phyloP scores from a whole-genome alignment of 2,888 invertebrate species.

The Isoperla grammatica region DNA sequence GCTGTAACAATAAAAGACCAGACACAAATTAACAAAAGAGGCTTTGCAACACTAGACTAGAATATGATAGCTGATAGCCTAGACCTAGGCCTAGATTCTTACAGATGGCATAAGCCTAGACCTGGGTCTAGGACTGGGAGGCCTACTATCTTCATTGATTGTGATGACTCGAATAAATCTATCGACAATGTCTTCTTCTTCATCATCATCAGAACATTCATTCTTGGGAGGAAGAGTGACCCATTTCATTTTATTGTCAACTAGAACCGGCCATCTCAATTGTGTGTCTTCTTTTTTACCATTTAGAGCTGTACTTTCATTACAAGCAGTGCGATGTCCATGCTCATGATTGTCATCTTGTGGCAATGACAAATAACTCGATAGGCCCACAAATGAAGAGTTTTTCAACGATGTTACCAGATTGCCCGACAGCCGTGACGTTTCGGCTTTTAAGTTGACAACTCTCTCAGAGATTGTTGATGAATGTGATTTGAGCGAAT shows the following conservation, averaged over 20 bases:
- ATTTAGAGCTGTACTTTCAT: slow-evolving; percentile 46
- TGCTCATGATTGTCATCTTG: slow-evolving; percentile 40
- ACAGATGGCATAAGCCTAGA: background rate
- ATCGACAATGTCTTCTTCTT: slow-evolving; percentile 52
- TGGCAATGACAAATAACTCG: slow-evolving; percentile 20
- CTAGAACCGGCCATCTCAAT: slow-evolving; percentile 53
- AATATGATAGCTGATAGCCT: background rate
- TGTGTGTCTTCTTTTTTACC: slow-evolving; percentile 46
- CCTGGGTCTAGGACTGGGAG: background rate
- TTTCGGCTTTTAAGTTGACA: slow-evolving; percentile 40
- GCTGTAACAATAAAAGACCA: slow-evolving; percentile 52
- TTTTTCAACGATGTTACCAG: slow-evolving; percentile 37
- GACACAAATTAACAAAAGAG: no score
- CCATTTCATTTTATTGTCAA: slow-evolving; percentile 49
- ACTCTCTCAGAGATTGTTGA: slow-evolving; percentile 39
- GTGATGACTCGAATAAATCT: slow-evolving; percentile 52
- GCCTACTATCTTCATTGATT: slow-evolving; percentile 43
- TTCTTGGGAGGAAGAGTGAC: slow-evolving; percentile 41
- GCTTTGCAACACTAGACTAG: background rate
- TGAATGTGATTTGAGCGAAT: slow-evolving; percentile 40
- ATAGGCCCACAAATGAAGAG: slow-evolving; percentile 30
- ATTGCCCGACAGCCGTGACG: slow-evolving; percentile 27
- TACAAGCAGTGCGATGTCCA: slow-evolving; percentile 51
- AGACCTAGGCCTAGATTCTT: background rate
- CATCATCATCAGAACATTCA: slow-evolving; percentile 32